phyloP scores from a whole-genome alignment of 2,888 invertebrate genomes.

The Mesorhabditis sp. region DNA sequence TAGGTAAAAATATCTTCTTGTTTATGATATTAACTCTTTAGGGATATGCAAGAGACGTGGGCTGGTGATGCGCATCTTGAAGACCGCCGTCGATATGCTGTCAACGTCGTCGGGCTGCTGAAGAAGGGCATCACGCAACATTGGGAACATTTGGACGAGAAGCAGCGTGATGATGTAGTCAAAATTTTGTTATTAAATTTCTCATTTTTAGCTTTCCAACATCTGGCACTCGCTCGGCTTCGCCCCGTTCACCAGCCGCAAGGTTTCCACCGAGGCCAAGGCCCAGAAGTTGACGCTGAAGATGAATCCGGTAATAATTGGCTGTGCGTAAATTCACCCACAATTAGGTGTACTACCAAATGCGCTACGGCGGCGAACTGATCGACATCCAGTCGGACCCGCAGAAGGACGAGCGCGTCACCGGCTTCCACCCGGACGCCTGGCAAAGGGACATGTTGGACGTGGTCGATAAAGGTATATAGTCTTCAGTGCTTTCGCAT shows the following conservation, averaged over 20 bases:
- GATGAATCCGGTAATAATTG: constrained; percentile 38
- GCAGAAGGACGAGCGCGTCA: constrained; percentile 40
- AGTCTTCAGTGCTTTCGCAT: too few species aligned
- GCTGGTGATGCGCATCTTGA: not conserved
- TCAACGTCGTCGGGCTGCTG: constrained; percentile 45
- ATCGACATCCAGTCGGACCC: constrained; percentile 54
- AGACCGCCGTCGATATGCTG: constrained; percentile 35
- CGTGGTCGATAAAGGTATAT: constrained; percentile 53
- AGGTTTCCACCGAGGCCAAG: constrained; percentile 35
- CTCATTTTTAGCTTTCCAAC: constrained; percentile 36
- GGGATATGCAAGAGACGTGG: too few species aligned
- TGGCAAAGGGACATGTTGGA: constrained; percentile 59
- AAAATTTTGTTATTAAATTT: not conserved
- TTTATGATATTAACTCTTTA: not conserved
- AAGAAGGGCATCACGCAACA: constrained; percentile 49
- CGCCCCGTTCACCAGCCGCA: constrained; percentile 36
- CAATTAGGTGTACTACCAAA: constrained; percentile 29
- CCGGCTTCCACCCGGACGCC: constrained; percentile 58
- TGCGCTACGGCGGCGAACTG: constrained; percentile 51
- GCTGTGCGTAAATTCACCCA: not conserved
- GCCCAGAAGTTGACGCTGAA: constrained; percentile 45
- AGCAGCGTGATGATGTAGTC: constrained; percentile 32
- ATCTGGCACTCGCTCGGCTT: constrained; percentile 53
- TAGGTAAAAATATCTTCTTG: constrained; percentile 9
- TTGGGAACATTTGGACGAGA: constrained; percentile 44